Base-by-base conservation (phyloP, 2,113 vertebrate species). In the Pyxicephalus adspersus region DNA sequence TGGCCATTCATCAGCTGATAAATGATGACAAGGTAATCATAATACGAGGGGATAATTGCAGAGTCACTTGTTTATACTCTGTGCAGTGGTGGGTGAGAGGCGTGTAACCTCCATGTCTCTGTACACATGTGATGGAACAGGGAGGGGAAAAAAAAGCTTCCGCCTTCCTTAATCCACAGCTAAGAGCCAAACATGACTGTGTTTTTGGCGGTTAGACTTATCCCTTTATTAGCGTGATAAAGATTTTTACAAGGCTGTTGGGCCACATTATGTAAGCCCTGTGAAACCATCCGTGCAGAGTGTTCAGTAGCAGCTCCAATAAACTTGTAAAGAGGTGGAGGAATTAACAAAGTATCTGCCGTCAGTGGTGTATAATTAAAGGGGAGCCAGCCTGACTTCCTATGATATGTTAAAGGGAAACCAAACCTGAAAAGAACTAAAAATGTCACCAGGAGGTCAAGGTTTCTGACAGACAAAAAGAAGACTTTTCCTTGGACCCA, bases 171-270 rank as follows among this genome's bases (percentile, higher is more conserved):
- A 38, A 58, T 34, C 54, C 52, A 17, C 31, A 63, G 29, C 7
- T 23, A 26, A 50, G 7, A 76, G 31, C 31, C 29, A 38, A 25
- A 50, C 29, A 26, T 63, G 34, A 76, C 52, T 23, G 20, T 17
- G 73, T 28, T 25, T 15, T 76, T 19, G 58, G 57, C 29, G 28
- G 19, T 16, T 9, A 75, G 8, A 23, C 17, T 51, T 50, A 16
- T 50, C 23, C 60, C 23, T 77, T 77, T 65, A 77, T 64, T 77
- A 52, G 75, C 3, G 26, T 20, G 61, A 52, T 54, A 55, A 52
- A 50, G 58, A n/a, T 31, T 76, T n/a, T 64, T 64, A 64, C 23
- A 18, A 52, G 61, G 25, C 50, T 23, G 26, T 20, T 31, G 50
- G 50, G 75, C 16, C 13, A 15, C n/a, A 17, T 77, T 77, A 57